Evolutionary conservation across 2,113 vertebrate species (phyloP), one percentile per base, ranked within the genome.

Genomic region (Hippolais icterina): DNA sequence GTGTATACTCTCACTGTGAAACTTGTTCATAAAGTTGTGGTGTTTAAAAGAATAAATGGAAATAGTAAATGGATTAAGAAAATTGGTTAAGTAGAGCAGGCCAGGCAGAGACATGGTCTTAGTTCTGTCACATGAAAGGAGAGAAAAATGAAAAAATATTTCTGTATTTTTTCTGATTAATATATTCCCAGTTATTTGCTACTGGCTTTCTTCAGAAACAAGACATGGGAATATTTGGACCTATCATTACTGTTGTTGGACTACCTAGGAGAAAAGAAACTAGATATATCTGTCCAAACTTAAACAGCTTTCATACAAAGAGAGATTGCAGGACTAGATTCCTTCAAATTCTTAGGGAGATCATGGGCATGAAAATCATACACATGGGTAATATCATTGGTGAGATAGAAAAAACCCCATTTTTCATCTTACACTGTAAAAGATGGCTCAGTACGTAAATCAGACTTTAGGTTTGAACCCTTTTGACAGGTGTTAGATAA

Each of bases 331-430:
- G 47, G 12, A 23, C 29, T 63, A 35, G 12, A 1, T 66, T 66
- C 6, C 12, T 63, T 81, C 35, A 66, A 3, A 14, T 87, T 69
- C 39, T 49, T 49, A 49, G 19, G 37, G 47, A 74, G 13, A 61
- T 50, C 31, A 49, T 68, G 49, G 54, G 6, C 35, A 11, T 66
- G 72, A 83, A 80, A 91, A 29, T 23, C 15, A 4, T 15, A 31
- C 15, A 39, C 2, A 13, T 0, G 0, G 75, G 41, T 74, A 87
- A 74, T 54, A 39, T 23, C 29, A 35, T n/a, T 0, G 1, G 5
- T 57, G 46, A 35, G 37, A 68, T 1, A 61, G 21, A 17, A 85
- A 88, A 86, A 79, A 10, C 1, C 5, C 1, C 16, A 3, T 15
- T 91, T 94, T 91, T 84, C 13, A 39, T 12, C 9, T 71, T 15